Conservation (phyloP, 2,888 invertebrate species). For the Tuberolachnus salignus region DNA sequence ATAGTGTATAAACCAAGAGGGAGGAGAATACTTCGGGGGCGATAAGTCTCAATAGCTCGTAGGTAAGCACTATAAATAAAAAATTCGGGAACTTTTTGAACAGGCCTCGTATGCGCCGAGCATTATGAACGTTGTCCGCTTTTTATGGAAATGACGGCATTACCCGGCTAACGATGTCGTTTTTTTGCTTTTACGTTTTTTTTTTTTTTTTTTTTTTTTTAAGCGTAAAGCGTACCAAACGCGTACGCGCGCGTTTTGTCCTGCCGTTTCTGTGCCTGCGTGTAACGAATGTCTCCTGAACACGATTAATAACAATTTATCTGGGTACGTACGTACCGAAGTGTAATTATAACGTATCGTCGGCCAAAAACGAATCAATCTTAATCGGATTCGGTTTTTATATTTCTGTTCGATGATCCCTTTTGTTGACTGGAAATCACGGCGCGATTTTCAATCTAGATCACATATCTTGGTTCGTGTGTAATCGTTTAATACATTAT, state of each 20-base stretch:
- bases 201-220: too few relatives aligned
- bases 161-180: too few relatives aligned
- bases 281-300: not conserved
- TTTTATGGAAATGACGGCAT: too few relatives aligned
- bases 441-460: not conserved
- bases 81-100: too few relatives aligned
- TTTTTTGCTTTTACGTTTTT: too few relatives aligned
- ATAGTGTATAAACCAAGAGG: too few relatives aligned
- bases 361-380: not conserved
- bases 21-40: too few relatives aligned
- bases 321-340: not conserved
- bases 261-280: not conserved
- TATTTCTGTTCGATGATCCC: not conserved
- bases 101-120: too few relatives aligned
- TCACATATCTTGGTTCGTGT: not conserved
- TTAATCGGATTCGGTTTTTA: not conserved
- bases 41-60: too few relatives aligned
- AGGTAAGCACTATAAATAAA: too few relatives aligned
- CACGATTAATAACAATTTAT: constrained; percentile 1
- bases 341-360: constrained; percentile 1
- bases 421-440: not conserved
- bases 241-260: not conserved
- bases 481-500: not conserved
- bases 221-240: too few relatives aligned
- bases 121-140: too few relatives aligned